Base-by-base conservation (phyloP, 2,797 vertebrate species). In the Anas bernieri region DNA sequence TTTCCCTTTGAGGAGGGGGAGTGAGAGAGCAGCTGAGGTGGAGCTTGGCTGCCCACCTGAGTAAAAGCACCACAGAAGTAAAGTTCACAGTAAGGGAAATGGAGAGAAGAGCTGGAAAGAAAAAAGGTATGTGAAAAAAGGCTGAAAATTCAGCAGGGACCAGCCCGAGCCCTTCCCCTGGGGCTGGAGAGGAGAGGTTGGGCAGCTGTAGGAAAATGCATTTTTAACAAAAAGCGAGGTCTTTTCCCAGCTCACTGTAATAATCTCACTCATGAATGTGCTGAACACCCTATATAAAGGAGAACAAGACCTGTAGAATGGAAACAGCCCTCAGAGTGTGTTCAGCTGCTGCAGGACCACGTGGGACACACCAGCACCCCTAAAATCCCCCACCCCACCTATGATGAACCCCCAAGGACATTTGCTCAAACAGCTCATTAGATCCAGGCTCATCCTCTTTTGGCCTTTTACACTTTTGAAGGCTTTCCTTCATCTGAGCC, bases 141-240 rank as follows among this genome's bases (percentile, higher is more conserved):
- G 46, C 22, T 70, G 8, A 72, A 43, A 52, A 15, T 23, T 9
- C 12, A 48, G 43, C 73, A 50, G 35, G 33, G 21, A 59, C 39
- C 23, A 55, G 26, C 62, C 23, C 39, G 20, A 66, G 43, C 21
- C 43, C 48, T 25, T 50, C 6, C 0, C 0, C 0, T 9, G 54
- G 4, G 0, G 0, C 4, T 52, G 54, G 33, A 18, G 30, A 64
- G 72, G 35, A 41, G 25, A 22, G 52, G 22, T 48, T 13, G 20
- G 62, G 31, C 41, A 54, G 11, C 11, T 4, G 7, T 3, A 31
- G 59, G 63, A 59, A 61, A 86, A 25, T 5, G 39, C 1, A 2
- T 4, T 30, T 67, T 56, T 46, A 59, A 56, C 12, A n/a, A 64
- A 88, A 66, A 67, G 10, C 9, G 23, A 17, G 6, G 11, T 4